A percentile compares a stretch with the other conserved stretches of the same genome.
Conservation (phyloP, 2,797 vertebrate genomes). For the Strix occidentalis region DNA sequence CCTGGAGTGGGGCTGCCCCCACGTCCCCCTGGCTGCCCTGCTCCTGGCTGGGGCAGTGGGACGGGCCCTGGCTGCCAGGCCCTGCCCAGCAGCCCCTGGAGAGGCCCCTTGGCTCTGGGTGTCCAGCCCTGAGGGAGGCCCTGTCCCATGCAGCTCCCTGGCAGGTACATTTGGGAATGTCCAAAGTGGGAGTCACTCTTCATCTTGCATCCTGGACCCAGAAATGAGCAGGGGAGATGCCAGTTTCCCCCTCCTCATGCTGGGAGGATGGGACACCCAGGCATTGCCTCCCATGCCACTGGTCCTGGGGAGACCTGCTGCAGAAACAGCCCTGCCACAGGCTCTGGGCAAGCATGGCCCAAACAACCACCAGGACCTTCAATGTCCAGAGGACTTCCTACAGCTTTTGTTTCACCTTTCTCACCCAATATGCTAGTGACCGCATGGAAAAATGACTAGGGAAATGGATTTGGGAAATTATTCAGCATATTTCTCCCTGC, state of each 20-base stretch:
- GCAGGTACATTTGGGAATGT: not conserved
- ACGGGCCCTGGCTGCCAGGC: not conserved
- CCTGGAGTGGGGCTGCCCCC: not conserved
- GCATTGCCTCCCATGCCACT: not conserved
- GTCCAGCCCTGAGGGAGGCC: not conserved
- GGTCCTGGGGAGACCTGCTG: not conserved
- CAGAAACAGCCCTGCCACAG: not conserved
- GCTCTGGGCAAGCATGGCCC: not conserved
- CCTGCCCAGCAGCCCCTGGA: fast-evolving
- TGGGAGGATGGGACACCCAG: not conserved
- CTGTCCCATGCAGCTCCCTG: not conserved
- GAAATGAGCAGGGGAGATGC: not conserved
- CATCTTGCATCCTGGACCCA: not conserved
- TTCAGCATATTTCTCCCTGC: not conserved
- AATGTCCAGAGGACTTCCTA: not conserved
- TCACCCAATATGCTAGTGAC: fast-evolving
- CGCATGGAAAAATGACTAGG: fast-evolving
- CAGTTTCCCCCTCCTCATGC: not conserved
- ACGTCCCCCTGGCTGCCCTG: no score
- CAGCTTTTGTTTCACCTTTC: fast-evolving
- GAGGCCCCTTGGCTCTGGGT: not conserved
- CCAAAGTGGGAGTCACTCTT: not conserved
- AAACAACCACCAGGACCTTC: not conserved
- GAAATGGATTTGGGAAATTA: not conserved
- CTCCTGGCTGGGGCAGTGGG: not conserved